Conservation (phyloP, 2,888 invertebrate species). For the Polia nebulosa region DNA sequence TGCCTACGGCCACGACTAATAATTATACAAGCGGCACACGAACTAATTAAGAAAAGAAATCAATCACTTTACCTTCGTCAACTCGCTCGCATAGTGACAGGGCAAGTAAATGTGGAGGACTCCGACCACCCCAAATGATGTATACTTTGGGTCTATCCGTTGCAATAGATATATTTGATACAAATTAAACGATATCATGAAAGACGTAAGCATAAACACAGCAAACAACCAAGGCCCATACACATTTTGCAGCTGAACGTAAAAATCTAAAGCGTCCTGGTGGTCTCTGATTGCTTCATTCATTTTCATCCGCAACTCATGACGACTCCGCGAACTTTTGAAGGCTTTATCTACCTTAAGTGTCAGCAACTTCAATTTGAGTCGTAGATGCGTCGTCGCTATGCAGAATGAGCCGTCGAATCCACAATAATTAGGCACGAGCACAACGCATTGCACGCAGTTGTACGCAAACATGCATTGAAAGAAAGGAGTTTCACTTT, state of each 20-base stretch:
- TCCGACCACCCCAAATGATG: conserved; percentile 71
- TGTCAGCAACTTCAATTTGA: conserved; percentile 79
- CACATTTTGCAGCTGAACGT: conserved; percentile 74
- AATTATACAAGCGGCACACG: conserved; percentile 21
- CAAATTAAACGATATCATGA: conserved; percentile 79
- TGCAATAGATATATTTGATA: conserved; percentile 77
- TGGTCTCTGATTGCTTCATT: conserved; percentile 77
- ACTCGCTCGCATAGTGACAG: conserved; percentile 78
- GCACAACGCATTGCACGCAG: conserved; percentile 71
- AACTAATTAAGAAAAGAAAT: conserved; percentile 49
- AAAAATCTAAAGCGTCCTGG: conserved; percentile 77
- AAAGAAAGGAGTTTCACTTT: conserved; percentile 80
- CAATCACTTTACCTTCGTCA: conserved; percentile 75
- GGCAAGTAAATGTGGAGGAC: conserved; percentile 79
- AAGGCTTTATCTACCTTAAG: conserved; percentile 76
- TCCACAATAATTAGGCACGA: conserved; percentile 77
- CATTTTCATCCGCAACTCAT: conserved; percentile 71
- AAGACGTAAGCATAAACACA: conserved; percentile 77
- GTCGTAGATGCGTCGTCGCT: conserved; percentile 77
- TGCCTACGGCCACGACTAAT: conserved; percentile 36
- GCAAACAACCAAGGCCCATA: conserved; percentile 81
- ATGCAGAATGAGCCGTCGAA: conserved; percentile 84
- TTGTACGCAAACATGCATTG: conserved; percentile 79
- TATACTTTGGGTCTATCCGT: conserved; percentile 76
- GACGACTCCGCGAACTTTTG: conserved; percentile 63